phyloP scores from a whole-genome alignment of 2,113 vertebrate species.

The Mesocricetus auratus region DNA sequence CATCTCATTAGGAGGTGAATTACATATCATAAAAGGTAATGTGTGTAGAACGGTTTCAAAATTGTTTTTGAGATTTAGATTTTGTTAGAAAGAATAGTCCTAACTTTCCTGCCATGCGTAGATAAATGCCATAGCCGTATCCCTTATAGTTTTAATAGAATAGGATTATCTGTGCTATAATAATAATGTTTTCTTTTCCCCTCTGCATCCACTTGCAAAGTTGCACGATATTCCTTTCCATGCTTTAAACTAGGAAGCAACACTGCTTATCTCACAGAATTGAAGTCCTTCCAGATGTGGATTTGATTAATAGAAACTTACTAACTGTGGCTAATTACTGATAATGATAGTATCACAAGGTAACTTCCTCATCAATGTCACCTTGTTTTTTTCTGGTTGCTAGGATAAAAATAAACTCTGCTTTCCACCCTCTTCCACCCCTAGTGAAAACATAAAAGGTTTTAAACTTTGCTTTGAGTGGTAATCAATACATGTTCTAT shows the following conservation, averaged over 20 bases:
- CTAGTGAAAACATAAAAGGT: slow-evolving; percentile 21
- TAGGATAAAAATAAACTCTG: slow-evolving; percentile 51
- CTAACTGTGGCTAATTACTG: slow-evolving; percentile 83
- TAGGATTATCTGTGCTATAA: slow-evolving; percentile 4
- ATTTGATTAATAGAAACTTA: slow-evolving; percentile 84
- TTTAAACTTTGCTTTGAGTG: slow-evolving; percentile 13
- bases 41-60: not conserved
- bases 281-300: slow-evolving; percentile 80
- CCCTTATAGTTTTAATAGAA: slow-evolving; percentile 7
- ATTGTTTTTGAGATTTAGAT: slow-evolving; percentile 2
- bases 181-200: not conserved
- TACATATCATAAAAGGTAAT: not conserved
- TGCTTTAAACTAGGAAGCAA: slow-evolving; percentile 64
- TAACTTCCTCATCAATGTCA: slow-evolving; percentile 80
- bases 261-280: slow-evolving; percentile 72
- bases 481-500: not conserved
- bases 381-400: slow-evolving; percentile 75
- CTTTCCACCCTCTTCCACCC: not conserved
- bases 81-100: not conserved
- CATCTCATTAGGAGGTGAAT: not conserved
- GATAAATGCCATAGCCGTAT: not conserved
- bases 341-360: slow-evolving; percentile 80
- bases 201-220: not conserved
- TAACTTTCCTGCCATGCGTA: not conserved
- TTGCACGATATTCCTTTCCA: slow-evolving; percentile 10